Evolutionary conservation across 1,140 invertebrate species (phyloP).

Genomic region (Heliconius himera): DNA sequence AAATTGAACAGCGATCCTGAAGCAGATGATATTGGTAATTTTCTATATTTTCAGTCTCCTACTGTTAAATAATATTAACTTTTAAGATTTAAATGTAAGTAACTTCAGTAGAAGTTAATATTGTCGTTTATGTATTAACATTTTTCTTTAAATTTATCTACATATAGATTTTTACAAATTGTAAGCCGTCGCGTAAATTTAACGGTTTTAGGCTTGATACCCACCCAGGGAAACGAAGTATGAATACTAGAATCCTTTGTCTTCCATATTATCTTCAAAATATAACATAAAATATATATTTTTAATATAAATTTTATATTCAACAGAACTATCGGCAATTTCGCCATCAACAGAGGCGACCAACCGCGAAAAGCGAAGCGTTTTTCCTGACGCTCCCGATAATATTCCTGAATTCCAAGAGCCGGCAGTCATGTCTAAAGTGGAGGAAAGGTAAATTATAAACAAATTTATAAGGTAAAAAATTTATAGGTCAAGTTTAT

Average conservation of each 20-base stretch:
- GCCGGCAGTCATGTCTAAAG: constrained; percentile 51
- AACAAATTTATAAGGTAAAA: neutral
- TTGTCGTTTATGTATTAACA: no score
- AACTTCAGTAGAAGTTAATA: no score
- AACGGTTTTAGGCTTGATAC: no score
- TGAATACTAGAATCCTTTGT: no score
- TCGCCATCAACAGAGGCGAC: constrained; percentile 33
- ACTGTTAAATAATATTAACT: no score
- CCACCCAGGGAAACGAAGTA: no score
- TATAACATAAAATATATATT: neutral
- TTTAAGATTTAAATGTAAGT: no score
- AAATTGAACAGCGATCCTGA: constrained; percentile 5
- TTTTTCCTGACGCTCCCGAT: constrained; percentile 55
- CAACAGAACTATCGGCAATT: constrained; percentile 38
- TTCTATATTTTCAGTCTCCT: neutral
- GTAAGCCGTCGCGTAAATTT: no score
- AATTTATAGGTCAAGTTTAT: no score
- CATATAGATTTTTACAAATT: no score
- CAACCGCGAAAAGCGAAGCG: constrained; percentile 57
- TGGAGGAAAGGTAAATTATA: constrained; percentile 58
- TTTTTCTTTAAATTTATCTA: no score
- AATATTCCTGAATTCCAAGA: constrained; percentile 45
- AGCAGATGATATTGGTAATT: constrained; percentile 1
- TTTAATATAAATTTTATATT: constrained; percentile 17
- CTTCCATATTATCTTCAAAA: no score